Evolutionary conservation across 2,113 vertebrate species (phyloP), one percentile per base, ranked within the genome.

Genomic region (Mustela lutreola): DNA sequence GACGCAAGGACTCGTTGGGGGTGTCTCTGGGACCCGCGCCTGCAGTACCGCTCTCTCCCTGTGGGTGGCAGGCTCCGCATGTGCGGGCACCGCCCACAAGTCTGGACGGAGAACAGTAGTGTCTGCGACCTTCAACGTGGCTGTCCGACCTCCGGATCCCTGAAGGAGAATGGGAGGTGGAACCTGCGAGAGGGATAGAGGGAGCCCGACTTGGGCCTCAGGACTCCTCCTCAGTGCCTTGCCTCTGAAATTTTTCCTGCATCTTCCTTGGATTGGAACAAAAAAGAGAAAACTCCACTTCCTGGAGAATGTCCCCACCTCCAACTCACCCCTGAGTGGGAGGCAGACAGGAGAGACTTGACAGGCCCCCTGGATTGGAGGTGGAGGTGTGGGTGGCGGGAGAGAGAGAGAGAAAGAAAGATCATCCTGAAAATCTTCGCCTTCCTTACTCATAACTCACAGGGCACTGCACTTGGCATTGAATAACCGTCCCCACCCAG

Each of bases 1-100:
- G 16, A 39, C 45, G 0, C 15, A 31, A 56, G 5, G 18, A 3
- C 65, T 21, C 21, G 16, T 18, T 0, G 1, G 36, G 80, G 70
- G 76, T n/a, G 7, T 7, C 78, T 15, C n/a, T 0, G 62, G 42
- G n/a, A 24, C 48, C 45, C 58, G 48, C 0, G 1, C 45, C 48
- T 96, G 99, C 98, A 98, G 96, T 98, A 97, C 98, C 91, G 31
- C 70, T 0, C 28, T 42, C 92, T n/a, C 89, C 99, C 98, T 96
- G 98, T 93, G 53, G 98, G 98, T 97, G 99, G 99, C 98, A 99
- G 98, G 96, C 98, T 98, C 91, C 83, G 75, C 98, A 91, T 92
- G 96, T 98, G 97, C 89, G 97, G 89, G 67, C 0, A 14, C 75
- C 96, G 94, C 94, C 97, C 76, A 96, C 14, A 75, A 85, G 22